Percentiles rank a stretch among this genome's conserved stretches.
These are phyloP conservation scores for Helostoma temminkii DNA, from an alignment of 2,797 vertebrate genomes.

Conservation along the genomic window DNA sequence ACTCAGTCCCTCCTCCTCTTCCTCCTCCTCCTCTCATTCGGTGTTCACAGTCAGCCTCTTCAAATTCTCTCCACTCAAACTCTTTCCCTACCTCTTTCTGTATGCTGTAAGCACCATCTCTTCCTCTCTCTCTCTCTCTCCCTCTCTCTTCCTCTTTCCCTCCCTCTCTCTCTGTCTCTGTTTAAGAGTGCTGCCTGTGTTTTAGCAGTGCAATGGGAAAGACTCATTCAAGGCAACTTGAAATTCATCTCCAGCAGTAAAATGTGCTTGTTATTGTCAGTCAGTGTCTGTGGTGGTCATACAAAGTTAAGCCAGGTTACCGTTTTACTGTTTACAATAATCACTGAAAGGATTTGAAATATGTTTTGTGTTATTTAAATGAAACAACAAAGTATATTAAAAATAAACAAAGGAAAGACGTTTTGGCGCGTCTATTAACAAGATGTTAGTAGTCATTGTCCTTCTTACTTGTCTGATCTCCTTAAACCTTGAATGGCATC, in stretches of 20 bases:
- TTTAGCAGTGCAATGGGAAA: conserved; percentile 65
- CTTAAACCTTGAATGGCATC: not conserved
- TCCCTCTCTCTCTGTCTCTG: conserved; percentile 65
- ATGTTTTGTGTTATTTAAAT: not conserved
- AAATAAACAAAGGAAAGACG: no score
- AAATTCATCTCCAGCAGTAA: conserved; percentile 73
- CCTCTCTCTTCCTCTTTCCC: conserved; percentile 47
- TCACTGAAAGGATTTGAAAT: not conserved
- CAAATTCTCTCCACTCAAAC: conserved; percentile 72
- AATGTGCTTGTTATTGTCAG: conserved; percentile 58
- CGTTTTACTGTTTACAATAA: conserved; percentile 1
- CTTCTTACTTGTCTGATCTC: not conserved
- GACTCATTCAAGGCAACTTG: conserved; percentile 72
- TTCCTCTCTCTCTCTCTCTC: conserved; percentile 61
- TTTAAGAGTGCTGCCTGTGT: conserved; percentile 76
- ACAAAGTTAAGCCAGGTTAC: conserved; percentile 24
- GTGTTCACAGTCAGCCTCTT: conserved; percentile 73
- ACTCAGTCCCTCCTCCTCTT: conserved; percentile 43
- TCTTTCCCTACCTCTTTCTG: conserved; percentile 81
- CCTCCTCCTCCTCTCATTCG: conserved; percentile 63
- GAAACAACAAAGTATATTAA: not conserved
- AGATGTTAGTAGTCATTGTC: not conserved
- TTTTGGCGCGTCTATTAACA: not conserved
- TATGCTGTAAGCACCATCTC: conserved; percentile 77
- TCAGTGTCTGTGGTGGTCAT: conserved; percentile 20